Base-by-base conservation (phyloP, 2,888 invertebrate genomes). In the Loripinus fragilis region DNA sequence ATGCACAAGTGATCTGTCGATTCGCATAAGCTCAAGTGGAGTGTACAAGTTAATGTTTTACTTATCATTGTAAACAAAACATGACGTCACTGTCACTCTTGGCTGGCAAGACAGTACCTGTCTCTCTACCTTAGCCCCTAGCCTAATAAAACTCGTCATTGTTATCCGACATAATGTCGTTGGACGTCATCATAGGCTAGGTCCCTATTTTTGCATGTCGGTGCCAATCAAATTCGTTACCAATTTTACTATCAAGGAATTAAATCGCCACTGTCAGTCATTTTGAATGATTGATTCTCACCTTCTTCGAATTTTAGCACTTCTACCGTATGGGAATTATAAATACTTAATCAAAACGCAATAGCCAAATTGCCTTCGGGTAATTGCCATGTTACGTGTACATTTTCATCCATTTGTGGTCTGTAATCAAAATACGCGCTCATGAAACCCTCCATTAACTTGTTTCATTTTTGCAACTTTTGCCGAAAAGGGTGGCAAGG, bases 211-310 rank as follows among this genome's bases (percentile, higher is more conserved):
- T n/a, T n/a, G n/a, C n/a, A n/a, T n/a, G n/a, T n/a, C n/a, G n/a
- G n/a, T n/a, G n/a, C n/a, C n/a, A n/a, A n/a, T n/a, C n/a, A n/a
- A n/a, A n/a, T n/a, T n/a, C n/a, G n/a, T n/a, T n/a, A n/a, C n/a
- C n/a, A 12, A 15, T 17, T 5, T 45, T 20, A 45, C 20, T 52
- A 52, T 52, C 52, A 28, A 23, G 10, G 52, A 25, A 52, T 52
- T 28, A 33, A 60, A 60, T 60, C 30, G 33, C 30, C 30, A 33
- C 33, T 60, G 25, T 33, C 20, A 45, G 68, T 17, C 25, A 45
- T 15, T 42, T 42, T 68, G 68, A 28, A 66, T 68, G 68, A 68
- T 68, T 68, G 45, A 68, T 68, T 68, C 48, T 7, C n/a, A 28
- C 30, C 30, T 42, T 12, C 66, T 17, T 17, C n/a, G 41, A 25